Evolutionary conservation across 2,888 invertebrate species (phyloP).

Genomic region (Malthinus seriepunctatus): DNA sequence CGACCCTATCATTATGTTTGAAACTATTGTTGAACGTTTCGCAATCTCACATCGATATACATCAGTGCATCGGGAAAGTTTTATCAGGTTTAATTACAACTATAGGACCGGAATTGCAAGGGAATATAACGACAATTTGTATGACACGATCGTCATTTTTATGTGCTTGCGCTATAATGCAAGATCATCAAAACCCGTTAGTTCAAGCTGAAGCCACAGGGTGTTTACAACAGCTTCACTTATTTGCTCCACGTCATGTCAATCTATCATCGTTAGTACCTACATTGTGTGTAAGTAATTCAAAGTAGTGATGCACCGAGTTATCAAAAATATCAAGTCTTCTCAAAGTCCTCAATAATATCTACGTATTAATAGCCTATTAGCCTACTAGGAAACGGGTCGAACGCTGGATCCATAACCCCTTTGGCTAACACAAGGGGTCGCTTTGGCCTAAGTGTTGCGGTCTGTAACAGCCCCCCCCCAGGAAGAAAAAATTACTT

Average conservation of each 20-base stretch:
- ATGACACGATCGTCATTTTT: slow-evolving; percentile 82
- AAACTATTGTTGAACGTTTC: slow-evolving; percentile 89
- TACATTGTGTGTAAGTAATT: slow-evolving; percentile 81
- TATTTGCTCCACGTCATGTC: slow-evolving; percentile 95
- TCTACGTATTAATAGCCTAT: too few relatives aligned
- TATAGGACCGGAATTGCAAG: slow-evolving; percentile 96
- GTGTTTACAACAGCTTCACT: slow-evolving; percentile 95
- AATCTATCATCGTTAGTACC: slow-evolving; percentile 92
- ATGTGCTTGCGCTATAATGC: slow-evolving; percentile 92
- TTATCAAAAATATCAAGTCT: background rate
- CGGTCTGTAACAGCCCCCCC: too few relatives aligned
- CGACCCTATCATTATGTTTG: slow-evolving; percentile 86
- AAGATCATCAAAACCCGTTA: slow-evolving; percentile 84
- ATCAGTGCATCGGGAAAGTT: slow-evolving; percentile 91
- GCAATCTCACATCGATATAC: slow-evolving; percentile 87
- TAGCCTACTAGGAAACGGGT: too few relatives aligned
- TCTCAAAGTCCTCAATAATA: slow-evolving; percentile 2
- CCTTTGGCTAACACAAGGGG: too few relatives aligned
- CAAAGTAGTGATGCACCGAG: too few relatives aligned
- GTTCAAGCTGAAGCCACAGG: slow-evolving; percentile 96
- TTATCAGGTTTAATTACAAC: slow-evolving; percentile 95
- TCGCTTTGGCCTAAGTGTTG: too few relatives aligned
- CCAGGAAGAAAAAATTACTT: too few relatives aligned
- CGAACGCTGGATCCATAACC: too few relatives aligned
- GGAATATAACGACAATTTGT: slow-evolving; percentile 73